phyloP scores from a whole-genome alignment of 2,797 vertebrate species.

The Smutsia gigantea region DNA sequence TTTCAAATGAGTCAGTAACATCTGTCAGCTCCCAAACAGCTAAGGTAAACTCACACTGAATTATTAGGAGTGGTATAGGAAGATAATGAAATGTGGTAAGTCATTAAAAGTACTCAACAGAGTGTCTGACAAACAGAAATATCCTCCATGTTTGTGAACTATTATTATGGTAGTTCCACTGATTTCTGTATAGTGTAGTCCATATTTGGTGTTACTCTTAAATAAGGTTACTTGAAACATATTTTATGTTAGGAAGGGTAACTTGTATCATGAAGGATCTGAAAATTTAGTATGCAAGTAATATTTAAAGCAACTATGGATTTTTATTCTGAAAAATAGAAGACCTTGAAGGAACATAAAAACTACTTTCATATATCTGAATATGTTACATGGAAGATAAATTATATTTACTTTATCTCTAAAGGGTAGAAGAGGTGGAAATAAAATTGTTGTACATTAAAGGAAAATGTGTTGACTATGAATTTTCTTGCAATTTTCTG shows the following conservation, averaged over 20 bases:
- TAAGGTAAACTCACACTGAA: neutral
- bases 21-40: neutral
- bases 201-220: conserved; percentile 2
- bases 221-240: conserved; percentile 1
- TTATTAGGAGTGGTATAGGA: neutral
- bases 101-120: neutral
- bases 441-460: neutral
- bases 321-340: neutral
- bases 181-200: neutral
- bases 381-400: neutral
- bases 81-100: neutral
- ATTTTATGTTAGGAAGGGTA: neutral
- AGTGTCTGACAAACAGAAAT: neutral
- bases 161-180: neutral
- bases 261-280: neutral
- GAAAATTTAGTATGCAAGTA: neutral
- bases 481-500: conserved; percentile 8
- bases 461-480: neutral
- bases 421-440: neutral
- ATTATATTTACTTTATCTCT: conserved; percentile 23
- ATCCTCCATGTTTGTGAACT: neutral
- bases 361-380: neutral
- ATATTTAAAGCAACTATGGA: neutral
- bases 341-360: neutral
- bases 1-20: conserved; percentile 19